phyloP scores from a whole-genome alignment of 23 tunicate genomes.

The Styela clava region DNA sequence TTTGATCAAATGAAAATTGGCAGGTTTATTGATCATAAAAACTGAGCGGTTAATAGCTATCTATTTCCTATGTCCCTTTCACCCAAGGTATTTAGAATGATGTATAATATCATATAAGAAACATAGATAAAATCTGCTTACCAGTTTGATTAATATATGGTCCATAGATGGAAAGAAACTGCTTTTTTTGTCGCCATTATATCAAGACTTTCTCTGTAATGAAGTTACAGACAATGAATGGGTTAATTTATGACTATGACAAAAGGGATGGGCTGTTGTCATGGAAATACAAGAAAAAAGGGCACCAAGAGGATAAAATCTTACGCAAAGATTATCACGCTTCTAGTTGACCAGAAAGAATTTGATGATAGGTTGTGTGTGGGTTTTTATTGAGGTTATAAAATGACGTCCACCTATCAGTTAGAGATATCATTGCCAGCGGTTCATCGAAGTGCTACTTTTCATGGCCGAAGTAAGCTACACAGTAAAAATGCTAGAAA shows the following conservation, averaged over 20 bases:
- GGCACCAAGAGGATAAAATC: neutral
- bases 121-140: too few species aligned
- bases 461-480: neutral
- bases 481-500: neutral
- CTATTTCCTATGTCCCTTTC: neutral
- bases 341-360: neutral
- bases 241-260: neutral
- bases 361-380: neutral
- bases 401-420: slow-evolving; percentile 25
- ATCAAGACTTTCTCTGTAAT: neutral
- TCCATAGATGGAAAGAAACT: too few species aligned
- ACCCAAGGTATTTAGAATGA: too few species aligned
- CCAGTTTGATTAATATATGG: too few species aligned
- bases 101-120: too few species aligned
- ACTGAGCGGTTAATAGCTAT: neutral
- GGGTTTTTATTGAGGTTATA: neutral
- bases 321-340: neutral
- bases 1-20: neutral
- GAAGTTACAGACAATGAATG: neutral
- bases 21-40: neutral
- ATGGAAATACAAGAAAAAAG: neutral
- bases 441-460: neutral
- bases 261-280: neutral
- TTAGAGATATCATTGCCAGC: slow-evolving; percentile 30
- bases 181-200: too few species aligned